Conservation (phyloP, 2,113 vertebrate genomes). For the Gymnobelideus leadbeateri region DNA sequence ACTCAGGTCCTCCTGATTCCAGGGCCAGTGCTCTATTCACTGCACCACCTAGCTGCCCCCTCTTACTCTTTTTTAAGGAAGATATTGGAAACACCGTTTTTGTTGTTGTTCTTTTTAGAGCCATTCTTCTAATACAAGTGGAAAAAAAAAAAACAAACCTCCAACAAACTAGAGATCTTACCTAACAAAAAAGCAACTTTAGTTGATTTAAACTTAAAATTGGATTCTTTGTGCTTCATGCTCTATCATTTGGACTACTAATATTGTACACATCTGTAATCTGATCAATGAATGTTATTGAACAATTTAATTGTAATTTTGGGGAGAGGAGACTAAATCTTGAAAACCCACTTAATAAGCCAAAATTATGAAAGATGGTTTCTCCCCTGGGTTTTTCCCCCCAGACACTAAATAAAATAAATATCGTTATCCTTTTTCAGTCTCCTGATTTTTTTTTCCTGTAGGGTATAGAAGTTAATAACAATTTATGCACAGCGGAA, state of each 20-base stretch:
- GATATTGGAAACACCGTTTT: neutral
- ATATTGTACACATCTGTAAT: neutral
- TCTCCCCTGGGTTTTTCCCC: neutral
- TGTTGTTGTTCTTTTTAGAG: neutral
- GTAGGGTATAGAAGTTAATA: neutral
- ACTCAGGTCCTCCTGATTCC: no score
- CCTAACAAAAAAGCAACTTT: neutral
- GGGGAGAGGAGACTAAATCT: neutral
- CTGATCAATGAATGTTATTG: neutral
- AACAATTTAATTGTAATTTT: neutral
- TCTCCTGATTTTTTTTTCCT: slow-evolving; percentile 4
- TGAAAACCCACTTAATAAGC: neutral
- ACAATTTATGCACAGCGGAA: neutral
- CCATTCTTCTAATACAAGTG: neutral
- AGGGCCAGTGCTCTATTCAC: no score
- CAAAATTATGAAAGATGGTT: neutral
- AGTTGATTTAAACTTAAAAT: neutral
- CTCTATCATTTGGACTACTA: neutral
- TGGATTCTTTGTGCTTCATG: neutral
- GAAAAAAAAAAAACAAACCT: no score
- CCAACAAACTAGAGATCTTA: neutral
- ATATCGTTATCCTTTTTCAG: slow-evolving; percentile 1
- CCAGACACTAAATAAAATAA: slow-evolving; percentile 13
- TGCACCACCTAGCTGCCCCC: no score
- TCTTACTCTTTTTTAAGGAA: neutral